phyloP scores from a whole-genome alignment of 37 sponge, comb jelly and placozoan species.

The Eunapius fragilis region DNA sequence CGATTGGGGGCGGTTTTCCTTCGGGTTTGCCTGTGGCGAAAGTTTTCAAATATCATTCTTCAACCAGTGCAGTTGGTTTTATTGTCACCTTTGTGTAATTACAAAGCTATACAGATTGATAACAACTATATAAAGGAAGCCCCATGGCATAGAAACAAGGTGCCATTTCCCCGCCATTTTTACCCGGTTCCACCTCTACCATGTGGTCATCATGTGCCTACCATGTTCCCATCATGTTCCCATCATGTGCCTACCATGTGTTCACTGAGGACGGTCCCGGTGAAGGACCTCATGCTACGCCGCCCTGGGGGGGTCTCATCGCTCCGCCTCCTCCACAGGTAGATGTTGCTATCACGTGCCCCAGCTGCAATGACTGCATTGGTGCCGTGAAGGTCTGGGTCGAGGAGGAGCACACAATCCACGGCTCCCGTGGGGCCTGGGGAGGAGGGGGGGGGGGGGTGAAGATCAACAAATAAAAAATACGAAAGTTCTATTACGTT shows the following conservation, averaged over 20 bases:
- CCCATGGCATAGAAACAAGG: no score
- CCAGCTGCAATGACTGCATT: conserved; percentile 49
- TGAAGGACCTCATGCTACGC: conserved; percentile 45
- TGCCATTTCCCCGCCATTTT: no score
- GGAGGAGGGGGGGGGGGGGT: not conserved
- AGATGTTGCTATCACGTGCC: conserved; percentile 35
- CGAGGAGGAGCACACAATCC: conserved; percentile 66
- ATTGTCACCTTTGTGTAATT: no score
- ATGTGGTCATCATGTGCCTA: no score
- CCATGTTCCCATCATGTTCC: not conserved
- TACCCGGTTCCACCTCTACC: no score
- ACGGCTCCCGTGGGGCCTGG: conserved; percentile 39
- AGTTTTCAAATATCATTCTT: no score
- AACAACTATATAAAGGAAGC: no score
- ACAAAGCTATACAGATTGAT: no score
- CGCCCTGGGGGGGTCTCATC: not conserved
- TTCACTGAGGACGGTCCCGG: conserved; percentile 1
- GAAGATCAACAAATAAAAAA: not conserved
- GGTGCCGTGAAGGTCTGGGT: conserved; percentile 21
- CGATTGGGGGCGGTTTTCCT: no score
- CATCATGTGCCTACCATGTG: conserved; percentile 29
- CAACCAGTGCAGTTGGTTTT: no score
- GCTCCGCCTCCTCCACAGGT: conserved; percentile 49
- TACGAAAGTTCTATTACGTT: not conserved
- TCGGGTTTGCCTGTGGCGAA: no score